A percentile compares a stretch with the other conserved stretches of the same genome.
Conservation (phyloP, 2,113 vertebrate genomes). For the Rafetus swinhoei region DNA sequence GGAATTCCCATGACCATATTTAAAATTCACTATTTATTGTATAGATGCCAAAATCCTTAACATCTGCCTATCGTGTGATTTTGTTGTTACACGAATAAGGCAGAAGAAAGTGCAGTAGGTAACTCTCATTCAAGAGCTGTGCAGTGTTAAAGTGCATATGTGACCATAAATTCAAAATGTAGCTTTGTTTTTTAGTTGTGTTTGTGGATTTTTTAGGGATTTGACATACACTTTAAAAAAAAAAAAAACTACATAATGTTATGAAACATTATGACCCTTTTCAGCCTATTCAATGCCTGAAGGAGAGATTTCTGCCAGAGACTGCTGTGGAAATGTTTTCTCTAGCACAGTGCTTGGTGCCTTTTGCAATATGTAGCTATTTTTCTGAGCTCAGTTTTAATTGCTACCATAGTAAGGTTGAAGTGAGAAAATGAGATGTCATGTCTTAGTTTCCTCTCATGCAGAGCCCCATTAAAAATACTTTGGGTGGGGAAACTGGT, state of each 20-base stretch:
- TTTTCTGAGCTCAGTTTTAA: background rate
- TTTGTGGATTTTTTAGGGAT: background rate
- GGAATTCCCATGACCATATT: constrained; percentile 6
- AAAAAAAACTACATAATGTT: background rate
- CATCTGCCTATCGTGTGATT: background rate
- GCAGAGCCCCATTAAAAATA: background rate
- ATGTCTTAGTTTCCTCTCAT: background rate
- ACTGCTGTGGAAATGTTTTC: background rate
- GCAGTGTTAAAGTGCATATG: background rate
- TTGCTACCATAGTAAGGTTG: background rate
- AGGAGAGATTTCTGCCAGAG: constrained; percentile 4
- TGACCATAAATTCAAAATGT: background rate
- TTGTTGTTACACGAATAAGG: background rate
- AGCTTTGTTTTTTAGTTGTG: background rate
- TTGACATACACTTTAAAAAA: background rate
- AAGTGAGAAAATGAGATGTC: background rate
- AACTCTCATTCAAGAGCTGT: background rate
- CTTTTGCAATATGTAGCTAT: background rate
- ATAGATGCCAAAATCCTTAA: background rate
- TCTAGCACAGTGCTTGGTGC: background rate
- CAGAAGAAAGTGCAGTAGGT: background rate
- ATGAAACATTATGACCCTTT: background rate
- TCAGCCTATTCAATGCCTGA: background rate
- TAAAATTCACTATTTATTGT: constrained; percentile 30
- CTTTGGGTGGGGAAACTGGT: background rate